Conservation (phyloP, 2,888 invertebrate species). For the Aethes cnicana region DNA sequence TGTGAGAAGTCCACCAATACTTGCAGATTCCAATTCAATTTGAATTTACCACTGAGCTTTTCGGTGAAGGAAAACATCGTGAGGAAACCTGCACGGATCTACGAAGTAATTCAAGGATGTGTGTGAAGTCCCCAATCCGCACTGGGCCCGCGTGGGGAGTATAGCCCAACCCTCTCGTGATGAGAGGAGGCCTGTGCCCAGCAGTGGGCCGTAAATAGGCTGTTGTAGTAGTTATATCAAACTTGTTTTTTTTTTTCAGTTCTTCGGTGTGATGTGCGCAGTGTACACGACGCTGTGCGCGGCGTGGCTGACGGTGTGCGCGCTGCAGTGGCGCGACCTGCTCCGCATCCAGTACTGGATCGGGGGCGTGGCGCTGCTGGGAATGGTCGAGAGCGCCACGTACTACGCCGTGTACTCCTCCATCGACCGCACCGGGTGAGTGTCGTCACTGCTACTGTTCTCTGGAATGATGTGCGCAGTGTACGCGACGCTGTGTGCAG, state of each 20-base stretch:
- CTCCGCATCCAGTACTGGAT: conserved; percentile 98
- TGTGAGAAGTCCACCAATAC: no score
- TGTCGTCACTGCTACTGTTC: conserved; percentile 4
- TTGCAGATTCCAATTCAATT: no score
- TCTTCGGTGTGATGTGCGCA: conserved; percentile 94
- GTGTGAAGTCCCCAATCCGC: no score
- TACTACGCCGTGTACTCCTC: conserved; percentile 92
- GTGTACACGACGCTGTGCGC: conserved; percentile 92
- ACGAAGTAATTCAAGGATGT: no score
- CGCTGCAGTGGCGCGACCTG: conserved; percentile 94
- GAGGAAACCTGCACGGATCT: no score
- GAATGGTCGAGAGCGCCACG: conserved; percentile 93
- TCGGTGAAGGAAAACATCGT: no score
- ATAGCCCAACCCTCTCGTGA: no score
- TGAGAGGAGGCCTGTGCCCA: no score
- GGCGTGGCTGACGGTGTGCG: conserved; percentile 91
- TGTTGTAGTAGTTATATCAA: not conserved
- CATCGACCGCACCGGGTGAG: conserved; percentile 66
- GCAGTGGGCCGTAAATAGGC: no score
- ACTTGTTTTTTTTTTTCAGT: conserved; percentile 70
- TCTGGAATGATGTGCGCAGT: not conserved
- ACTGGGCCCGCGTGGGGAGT: no score
- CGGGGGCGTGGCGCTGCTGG: conserved; percentile 93
- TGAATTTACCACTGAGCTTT: no score
- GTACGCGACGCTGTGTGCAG: no score